Evolutionary conservation across 2,797 vertebrate genomes (phyloP), one percentile per base, ranked within the genome.

Genomic region (Acomys russatus): DNA sequence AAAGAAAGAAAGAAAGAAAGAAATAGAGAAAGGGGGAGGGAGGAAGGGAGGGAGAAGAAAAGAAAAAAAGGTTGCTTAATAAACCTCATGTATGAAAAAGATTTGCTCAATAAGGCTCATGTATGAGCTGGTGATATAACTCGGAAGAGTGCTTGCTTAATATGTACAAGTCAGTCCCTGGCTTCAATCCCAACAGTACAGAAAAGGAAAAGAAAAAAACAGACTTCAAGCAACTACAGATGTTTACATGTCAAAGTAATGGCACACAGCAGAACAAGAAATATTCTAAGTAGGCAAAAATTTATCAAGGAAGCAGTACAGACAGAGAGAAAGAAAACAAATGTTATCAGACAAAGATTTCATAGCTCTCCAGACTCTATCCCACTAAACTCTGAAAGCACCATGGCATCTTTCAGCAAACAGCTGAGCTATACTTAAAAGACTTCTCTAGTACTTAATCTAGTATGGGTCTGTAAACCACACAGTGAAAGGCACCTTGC

Each of bases 221-320:
- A 93, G 30, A 89, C 33, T 59, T 91, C 23, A 77, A 70, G 15
- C 86, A 95, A 79, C 44, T 54, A 90, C 12, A 66, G 15, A 14
- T 8, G 51, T 63, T 91, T 54, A 84, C n/a, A 61, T 44, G 25
- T 85, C 38, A 91, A 96, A 76, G 61, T 35, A 85, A 87, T 91
- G 25, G 61, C 66, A 89, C 0, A 59, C 9, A 73, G 25, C 33
- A 66, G 61, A 85, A 79, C 30, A 84, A 56, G n/a, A 84, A 91
- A 33, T 28, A 83, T n/a, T 86, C 25, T 28, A 51, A 51, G 10
- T 28, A 44, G 35, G 51, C 73, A 70, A 33, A 96, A 63, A 76
- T 70, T 49, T 63, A 17, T 44, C 78, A 88, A 59, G 0, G 44
- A 73, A 76, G 28, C 61, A 76, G 35, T 18, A 59, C 49, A 90